These are phyloP conservation scores for Nymphalis c-album DNA, from an alignment of 2,888 invertebrate genomes.

Conservation along the genomic window DNA sequence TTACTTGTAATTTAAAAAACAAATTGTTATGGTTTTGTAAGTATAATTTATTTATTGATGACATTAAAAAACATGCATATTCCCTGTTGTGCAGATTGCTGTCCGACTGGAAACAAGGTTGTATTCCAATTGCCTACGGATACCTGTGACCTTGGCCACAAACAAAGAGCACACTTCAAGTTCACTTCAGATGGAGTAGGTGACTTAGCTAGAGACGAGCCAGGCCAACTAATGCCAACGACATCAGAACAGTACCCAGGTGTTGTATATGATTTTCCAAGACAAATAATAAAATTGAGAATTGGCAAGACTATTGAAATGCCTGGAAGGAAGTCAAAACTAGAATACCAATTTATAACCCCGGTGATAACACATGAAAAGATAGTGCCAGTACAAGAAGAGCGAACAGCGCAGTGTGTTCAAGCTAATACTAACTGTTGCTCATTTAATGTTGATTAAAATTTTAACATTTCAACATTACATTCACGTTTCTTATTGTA, in stretches of 20 bases:
- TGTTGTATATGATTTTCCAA: conserved; percentile 63
- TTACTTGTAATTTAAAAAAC: too few species aligned
- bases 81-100: conserved; percentile 75
- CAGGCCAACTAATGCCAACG: conserved; percentile 56
- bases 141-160: conserved; percentile 65
- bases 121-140: conserved; percentile 73
- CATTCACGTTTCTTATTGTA: background rate
- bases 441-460: conserved; percentile 22
- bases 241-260: conserved; percentile 62
- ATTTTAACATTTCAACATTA: conserved; percentile 23
- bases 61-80: conserved; percentile 24
- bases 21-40: background rate
- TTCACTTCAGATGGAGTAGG: conserved; percentile 69
- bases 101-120: conserved; percentile 74
- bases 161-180: conserved; percentile 70
- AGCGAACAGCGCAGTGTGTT: conserved; percentile 65
- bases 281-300: conserved; percentile 70
- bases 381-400: conserved; percentile 59
- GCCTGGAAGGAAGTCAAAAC: conserved; percentile 66
- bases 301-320: conserved; percentile 67
- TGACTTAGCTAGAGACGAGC: conserved; percentile 68
- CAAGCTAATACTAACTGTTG: conserved; percentile 54
- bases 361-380: conserved; percentile 54
- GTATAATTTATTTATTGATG: background rate
- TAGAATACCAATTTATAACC: conserved; percentile 74